Evolutionary conservation across 2,113 vertebrate genomes (phyloP).

Genomic region (Muscicapa adusta): DNA sequence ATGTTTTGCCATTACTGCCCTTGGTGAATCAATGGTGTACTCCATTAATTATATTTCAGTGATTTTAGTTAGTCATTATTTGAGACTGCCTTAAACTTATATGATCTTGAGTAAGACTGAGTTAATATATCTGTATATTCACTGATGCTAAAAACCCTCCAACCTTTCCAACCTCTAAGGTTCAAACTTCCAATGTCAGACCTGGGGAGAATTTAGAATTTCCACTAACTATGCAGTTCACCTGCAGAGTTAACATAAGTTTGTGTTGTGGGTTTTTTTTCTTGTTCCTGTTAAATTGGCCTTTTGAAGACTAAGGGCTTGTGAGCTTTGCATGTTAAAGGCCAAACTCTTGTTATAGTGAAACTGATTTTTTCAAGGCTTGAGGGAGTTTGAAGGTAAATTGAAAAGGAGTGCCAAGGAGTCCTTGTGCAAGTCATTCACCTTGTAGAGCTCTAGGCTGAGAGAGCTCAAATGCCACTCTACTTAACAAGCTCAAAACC

Average conservation of each 20-base stretch:
- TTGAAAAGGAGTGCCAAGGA: conserved; percentile 18
- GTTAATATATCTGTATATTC: neutral
- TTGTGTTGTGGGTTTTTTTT: neutral
- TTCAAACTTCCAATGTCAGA: neutral
- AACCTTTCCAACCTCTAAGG: neutral
- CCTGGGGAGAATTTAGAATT: neutral
- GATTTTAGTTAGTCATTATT: neutral
- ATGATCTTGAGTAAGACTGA: neutral
- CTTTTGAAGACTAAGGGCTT: conserved; percentile 33
- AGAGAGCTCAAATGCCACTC: conserved; percentile 49
- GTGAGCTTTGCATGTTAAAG: conserved; percentile 46
- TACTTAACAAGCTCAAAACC: conserved; percentile 45
- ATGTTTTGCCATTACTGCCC: neutral
- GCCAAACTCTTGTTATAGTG: conserved; percentile 9
- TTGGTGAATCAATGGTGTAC: neutral
- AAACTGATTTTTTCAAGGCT: conserved; percentile 34
- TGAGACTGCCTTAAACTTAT: neutral
- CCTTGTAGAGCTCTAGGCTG: conserved; percentile 45
- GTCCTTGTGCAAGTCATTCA: conserved; percentile 57
- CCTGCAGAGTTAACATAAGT: neutral
- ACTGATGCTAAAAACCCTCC: neutral
- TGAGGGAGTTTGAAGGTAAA: conserved; percentile 38
- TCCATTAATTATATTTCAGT: neutral
- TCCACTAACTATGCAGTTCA: neutral
- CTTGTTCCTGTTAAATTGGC: conserved; percentile 24